phyloP scores from a whole-genome alignment of 2,888 invertebrate genomes.

The Acronicta alni region DNA sequence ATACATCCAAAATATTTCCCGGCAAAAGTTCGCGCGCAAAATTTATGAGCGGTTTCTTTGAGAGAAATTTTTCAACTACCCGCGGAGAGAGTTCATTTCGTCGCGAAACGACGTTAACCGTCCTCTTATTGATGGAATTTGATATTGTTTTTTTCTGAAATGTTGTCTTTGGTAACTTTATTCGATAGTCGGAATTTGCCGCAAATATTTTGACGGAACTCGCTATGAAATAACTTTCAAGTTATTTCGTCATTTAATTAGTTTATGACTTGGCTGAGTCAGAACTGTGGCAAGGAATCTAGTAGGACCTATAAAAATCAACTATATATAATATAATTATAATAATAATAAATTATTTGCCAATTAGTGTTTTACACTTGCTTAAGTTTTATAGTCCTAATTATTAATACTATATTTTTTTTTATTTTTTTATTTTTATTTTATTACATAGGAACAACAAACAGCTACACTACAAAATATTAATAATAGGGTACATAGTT shows the following conservation, averaged over 20 bases:
- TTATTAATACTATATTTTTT: too few relatives aligned
- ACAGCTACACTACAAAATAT: too few relatives aligned
- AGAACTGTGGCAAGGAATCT: too few relatives aligned
- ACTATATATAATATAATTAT: too few relatives aligned
- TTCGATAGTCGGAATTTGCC: constrained; percentile 31
- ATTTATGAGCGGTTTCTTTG: constrained; percentile 44
- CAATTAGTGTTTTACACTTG: too few relatives aligned
- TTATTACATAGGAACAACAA: too few relatives aligned
- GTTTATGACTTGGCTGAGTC: too few relatives aligned
- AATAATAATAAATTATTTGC: too few relatives aligned
- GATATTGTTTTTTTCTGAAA: constrained; percentile 45
- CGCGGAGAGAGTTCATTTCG: constrained; percentile 52
- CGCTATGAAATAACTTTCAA: constrained; percentile 30
- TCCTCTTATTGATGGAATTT: constrained; percentile 54
- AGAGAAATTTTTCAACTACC: constrained; percentile 38
- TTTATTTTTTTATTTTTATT: too few relatives aligned
- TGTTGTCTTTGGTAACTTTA: constrained; percentile 33
- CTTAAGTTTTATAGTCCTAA: too few relatives aligned
- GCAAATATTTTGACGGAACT: constrained; percentile 29
- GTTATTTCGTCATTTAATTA: not conserved
- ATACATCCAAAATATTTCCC: constrained; percentile 42
- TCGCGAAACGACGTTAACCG: constrained; percentile 43
- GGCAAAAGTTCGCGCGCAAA: constrained; percentile 37
- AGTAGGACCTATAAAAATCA: too few relatives aligned
- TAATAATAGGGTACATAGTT: too few relatives aligned